phyloP scores from a whole-genome alignment of 2,797 vertebrate genomes.

The Sandelia bainsii region DNA sequence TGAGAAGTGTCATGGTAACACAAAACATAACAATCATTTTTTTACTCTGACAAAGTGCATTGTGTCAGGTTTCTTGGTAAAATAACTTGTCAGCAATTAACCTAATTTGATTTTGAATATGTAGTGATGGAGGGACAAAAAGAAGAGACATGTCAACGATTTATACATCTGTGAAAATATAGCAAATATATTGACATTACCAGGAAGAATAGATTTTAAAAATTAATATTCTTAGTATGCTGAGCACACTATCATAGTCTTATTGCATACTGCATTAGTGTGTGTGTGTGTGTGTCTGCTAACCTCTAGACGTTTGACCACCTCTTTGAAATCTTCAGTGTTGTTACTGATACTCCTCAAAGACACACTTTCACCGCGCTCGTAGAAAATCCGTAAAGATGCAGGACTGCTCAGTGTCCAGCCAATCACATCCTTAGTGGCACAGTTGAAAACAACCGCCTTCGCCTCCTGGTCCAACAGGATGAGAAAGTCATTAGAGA shows the following conservation, averaged over 20 bases:
- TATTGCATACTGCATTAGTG: background rate
- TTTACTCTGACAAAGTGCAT: background rate
- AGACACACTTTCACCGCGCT: conserved; percentile 92
- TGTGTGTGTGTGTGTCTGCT: conserved; percentile 58
- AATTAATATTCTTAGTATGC: background rate
- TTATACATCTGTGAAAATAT: background rate
- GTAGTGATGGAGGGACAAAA: background rate
- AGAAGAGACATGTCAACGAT: background rate
- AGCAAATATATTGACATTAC: background rate
- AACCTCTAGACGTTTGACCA: conserved; percentile 96
- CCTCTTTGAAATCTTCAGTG: conserved; percentile 96
- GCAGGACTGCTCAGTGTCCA: conserved; percentile 92
- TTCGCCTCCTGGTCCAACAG: conserved; percentile 94
- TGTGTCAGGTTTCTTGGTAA: background rate
- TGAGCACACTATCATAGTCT: background rate
- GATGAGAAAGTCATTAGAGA: conserved; percentile 95
- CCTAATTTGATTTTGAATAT: conserved; percentile 6
- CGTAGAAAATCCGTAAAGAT: conserved; percentile 95
- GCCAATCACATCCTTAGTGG: conserved; percentile 94
- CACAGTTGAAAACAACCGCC: conserved; percentile 96
- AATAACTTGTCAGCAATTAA: background rate
- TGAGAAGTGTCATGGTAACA: background rate
- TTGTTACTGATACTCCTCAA: conserved; percentile 92
- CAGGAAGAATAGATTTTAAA: background rate
- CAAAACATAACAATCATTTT: background rate